Base-by-base conservation (phyloP, 1,140 invertebrate species). In the Diachasmimorpha longicaudata region DNA sequence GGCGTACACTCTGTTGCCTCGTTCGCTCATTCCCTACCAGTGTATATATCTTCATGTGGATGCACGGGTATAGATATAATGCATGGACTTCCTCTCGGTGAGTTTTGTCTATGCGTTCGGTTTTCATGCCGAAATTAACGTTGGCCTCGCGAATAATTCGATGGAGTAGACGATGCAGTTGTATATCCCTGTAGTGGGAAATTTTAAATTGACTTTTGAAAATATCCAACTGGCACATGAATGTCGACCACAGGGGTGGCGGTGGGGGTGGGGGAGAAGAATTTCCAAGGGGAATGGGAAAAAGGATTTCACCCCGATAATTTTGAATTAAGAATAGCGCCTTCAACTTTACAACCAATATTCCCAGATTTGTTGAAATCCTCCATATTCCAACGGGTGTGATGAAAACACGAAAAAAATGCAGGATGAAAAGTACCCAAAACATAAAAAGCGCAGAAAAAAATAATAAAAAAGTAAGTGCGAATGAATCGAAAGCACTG, bases 1-100 rank as follows among this genome's bases (percentile, higher is more conserved):
- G 16, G 14, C 16, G 48, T 52, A 52, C 48, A 55, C 55, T 42
- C 69, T 76, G 58, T 31, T 70, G 48, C 69, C 31, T 52, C 55
- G 52, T 46, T 58, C 70, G 46, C 70, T 77, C 44, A 6, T 69
- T 58, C 23, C 52, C 74, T 48, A 37, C 19, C 14, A n/a, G 52
- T 58, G 11, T 31, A 70, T 70, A 70, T 70, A 39, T 42, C 19
- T 19, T 21, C 14, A 44, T 44, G n/a, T 21, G 39, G 25, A 23
- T 39, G 39, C 68, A 39, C 39, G 9, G 9, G 13, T 42, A 42
- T 42, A 42, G 39, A 42, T 42, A 42, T 42, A 42, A 42, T 42
- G 39, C 39, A 42, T 42, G 39, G 39, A 42, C 39, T 42, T 42
- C 39, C 39, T 68, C 25, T 63, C 52, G 72, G 55, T 68, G 76